A percentile compares a stretch with the other conserved stretches of the same genome.
Evolutionary conservation across 2,888 invertebrate genomes (phyloP).

Genomic region (Trissonchulus latispiculum): DNA sequence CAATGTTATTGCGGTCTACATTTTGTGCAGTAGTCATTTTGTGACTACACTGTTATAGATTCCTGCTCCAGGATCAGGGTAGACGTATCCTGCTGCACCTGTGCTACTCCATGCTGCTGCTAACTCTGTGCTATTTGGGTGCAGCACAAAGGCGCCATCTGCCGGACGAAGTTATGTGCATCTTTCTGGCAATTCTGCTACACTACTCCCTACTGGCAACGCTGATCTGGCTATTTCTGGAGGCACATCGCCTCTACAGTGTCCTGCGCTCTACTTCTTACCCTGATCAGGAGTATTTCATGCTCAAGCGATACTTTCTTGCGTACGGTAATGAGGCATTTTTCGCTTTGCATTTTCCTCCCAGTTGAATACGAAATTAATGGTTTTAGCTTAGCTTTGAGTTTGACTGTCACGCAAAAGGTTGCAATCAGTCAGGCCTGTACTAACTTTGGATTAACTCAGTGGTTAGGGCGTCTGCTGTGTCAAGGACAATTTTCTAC

Average conservation of each 20-base stretch:
- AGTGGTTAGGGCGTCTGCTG: no score
- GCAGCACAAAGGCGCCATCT: constrained; percentile 34
- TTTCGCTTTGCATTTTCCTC: no score
- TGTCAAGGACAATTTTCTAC: no score
- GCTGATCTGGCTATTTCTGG: constrained; percentile 50
- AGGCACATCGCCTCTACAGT: constrained; percentile 51
- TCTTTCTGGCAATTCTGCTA: constrained; percentile 43
- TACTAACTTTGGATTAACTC: no score
- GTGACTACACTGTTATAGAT: constrained; percentile 45
- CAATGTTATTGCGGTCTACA: no score
- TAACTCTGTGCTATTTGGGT: constrained; percentile 48
- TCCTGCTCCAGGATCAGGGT: constrained; percentile 48
- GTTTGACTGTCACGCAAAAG: no score
- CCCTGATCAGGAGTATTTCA: constrained; percentile 48
- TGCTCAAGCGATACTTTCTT: constrained; percentile 47
- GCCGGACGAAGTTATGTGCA: constrained; percentile 34
- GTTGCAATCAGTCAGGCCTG: no score
- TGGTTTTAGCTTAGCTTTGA: no score
- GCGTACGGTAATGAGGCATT: constrained; percentile 54
- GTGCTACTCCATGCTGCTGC: constrained; percentile 47
- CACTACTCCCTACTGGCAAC: constrained; percentile 50
- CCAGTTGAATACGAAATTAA: no score
- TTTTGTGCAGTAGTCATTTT: no score
- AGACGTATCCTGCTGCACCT: constrained; percentile 50
- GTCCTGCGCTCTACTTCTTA: constrained; percentile 50